Base-by-base conservation (phyloP, 2,888 invertebrate species). In the Dasysyrphus tricinctus region DNA sequence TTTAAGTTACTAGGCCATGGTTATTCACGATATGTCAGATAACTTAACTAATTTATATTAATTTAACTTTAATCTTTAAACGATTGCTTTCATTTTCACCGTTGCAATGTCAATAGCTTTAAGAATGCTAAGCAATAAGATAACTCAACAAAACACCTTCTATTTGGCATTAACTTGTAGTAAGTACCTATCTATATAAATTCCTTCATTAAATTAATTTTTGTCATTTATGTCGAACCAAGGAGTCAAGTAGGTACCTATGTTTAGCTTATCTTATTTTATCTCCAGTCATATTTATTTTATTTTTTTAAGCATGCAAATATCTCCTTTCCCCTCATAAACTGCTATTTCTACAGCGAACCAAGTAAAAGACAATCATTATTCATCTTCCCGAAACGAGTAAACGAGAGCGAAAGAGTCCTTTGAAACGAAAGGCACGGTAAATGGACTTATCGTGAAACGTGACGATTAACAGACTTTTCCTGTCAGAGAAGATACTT, bases 401-500 rank as follows among this genome's bases (percentile, higher is more conserved):
- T 42, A 14, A 24, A 24, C 24, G 24, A 57, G 44, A 8, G n/a
- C 32, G 42, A 29, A 42, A 24, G 7, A 34, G 56, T 19, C 24
- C 69, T 54, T 69, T 49, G 29, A 47, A 47, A 24, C 24, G 16
- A 24, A 11, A 70, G 80, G 61, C 51, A 59, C 19, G 19, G 37
- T 63, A 67, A 79, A 63, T 74, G 74, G 83, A 79, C 79, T 83
- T 79, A 83, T 70, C 61, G 56, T 63, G 79, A 39, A 61, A 83
- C 83, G 83, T 83, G 83, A 79, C 83, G 79, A 83, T 83, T 79
- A 80, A 70, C 69, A 70, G 69, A 37, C 49, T 74, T 78, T 76
- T 72, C 54, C 42, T 56, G 54, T 14, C 24, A 47, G 39, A 47
- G 39, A 65, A 65, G 69, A 69, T 69, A 54, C 54, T 54, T 54